A percentile compares a stretch with the other conserved stretches of the same genome.
Evolutionary conservation across 2,797 vertebrate species (phyloP).

Genomic region (Chaetodon trifasciatus): DNA sequence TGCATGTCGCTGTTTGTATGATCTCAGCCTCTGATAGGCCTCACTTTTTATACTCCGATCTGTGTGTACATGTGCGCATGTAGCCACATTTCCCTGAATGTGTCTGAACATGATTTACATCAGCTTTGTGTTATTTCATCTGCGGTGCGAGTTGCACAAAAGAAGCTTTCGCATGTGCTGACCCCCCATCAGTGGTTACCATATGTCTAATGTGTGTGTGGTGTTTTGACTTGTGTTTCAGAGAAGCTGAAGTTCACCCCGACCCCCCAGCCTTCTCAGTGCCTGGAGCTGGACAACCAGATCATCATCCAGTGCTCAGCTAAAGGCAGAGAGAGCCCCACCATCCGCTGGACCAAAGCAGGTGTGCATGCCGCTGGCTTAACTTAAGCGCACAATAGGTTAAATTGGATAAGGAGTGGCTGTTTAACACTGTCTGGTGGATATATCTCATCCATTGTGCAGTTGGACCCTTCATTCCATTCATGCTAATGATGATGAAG

Average conservation of each 20-base stretch:
- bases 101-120: constrained; percentile 57
- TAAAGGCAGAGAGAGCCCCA: constrained; percentile 91
- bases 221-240: constrained; percentile 77
- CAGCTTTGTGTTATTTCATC: constrained; percentile 46
- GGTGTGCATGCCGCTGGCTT: constrained; percentile 78
- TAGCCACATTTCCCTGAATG: constrained; percentile 35
- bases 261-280: constrained; percentile 91
- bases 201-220: constrained; percentile 40
- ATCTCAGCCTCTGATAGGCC: constrained; percentile 61
- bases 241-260: constrained; percentile 99
- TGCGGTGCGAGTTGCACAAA: constrained; percentile 32
- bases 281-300: constrained; percentile 94
- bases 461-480: background rate
- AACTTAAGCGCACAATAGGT: background rate
- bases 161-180: constrained; percentile 35
- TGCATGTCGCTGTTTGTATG: constrained; percentile 46
- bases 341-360: constrained; percentile 93
- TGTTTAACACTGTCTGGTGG: constrained; percentile 9
- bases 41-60: constrained; percentile 17
- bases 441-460: background rate
- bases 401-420: constrained; percentile 25
- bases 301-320: constrained; percentile 93
- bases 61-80: constrained; percentile 17
- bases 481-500: constrained; percentile 30
- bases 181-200: background rate